Evolutionary conservation across 2,888 invertebrate genomes (phyloP).

Genomic region (Gymnoscelis rufifasciata): DNA sequence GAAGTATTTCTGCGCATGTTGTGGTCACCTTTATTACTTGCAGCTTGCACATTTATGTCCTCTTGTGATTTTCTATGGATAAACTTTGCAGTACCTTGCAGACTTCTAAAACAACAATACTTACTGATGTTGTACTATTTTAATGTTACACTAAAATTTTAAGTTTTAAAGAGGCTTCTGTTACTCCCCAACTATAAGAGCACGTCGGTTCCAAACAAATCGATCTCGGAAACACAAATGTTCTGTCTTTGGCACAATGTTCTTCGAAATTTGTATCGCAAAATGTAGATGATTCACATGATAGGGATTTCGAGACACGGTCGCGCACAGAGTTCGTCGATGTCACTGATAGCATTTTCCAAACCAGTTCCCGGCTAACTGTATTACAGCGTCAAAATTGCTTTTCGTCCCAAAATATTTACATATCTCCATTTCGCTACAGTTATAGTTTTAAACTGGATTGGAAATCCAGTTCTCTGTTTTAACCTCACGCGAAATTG

Average conservation of each 20-base stretch:
- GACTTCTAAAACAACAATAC: too few relatives aligned
- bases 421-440: conserved; percentile 31
- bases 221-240: too few relatives aligned
- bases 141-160: too few relatives aligned
- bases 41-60: too few relatives aligned
- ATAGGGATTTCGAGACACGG: conserved; percentile 4
- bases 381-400: conserved; percentile 34
- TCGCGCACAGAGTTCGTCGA: conserved; percentile 14
- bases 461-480: conserved; percentile 15
- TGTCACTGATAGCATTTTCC: conserved; percentile 28
- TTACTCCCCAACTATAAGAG: too few relatives aligned
- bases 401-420: conserved; percentile 37
- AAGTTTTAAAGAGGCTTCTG: too few relatives aligned
- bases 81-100: too few relatives aligned
- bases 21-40: conserved; percentile 32
- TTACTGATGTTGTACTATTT: too few relatives aligned
- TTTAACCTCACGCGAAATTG: conserved; percentile 29
- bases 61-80: too few relatives aligned
- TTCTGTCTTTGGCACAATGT: too few relatives aligned
- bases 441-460: conserved; percentile 24
- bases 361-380: conserved; percentile 44
- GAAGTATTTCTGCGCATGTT: conserved; percentile 38
- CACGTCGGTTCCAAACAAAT: too few relatives aligned
- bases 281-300: conserved; percentile 11
- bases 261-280: conserved; percentile 1